These are phyloP conservation scores for Sebastes itinus DNA, from an alignment of 2,797 vertebrate species.

Conservation along the genomic window DNA sequence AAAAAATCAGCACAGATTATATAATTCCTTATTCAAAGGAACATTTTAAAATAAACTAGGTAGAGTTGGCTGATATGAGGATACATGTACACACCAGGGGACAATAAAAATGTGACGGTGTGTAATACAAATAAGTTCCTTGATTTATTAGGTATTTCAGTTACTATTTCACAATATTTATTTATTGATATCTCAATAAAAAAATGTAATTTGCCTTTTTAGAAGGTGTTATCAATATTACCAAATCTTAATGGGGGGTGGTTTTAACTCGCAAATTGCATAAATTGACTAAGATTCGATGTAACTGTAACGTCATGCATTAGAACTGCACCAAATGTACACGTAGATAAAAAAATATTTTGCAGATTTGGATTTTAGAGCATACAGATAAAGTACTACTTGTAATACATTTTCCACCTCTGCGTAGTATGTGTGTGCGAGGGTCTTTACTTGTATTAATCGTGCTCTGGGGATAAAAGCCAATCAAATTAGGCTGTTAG, in stretches of 20 bases:
- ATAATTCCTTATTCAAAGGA: accelerated
- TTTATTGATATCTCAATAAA: background rate
- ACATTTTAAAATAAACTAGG: accelerated
- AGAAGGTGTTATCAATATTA: background rate
- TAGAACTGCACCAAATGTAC: background rate
- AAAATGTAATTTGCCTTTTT: accelerated
- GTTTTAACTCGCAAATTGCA: too few species aligned
- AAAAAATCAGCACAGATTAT: too few species aligned
- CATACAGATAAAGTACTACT: background rate
- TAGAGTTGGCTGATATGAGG: background rate
- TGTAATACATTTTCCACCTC: background rate
- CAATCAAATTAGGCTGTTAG: background rate
- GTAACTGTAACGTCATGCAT: background rate
- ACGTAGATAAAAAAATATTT: background rate
- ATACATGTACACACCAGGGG: background rate
- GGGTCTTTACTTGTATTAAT: background rate
- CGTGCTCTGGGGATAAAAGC: background rate
- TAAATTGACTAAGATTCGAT: background rate
- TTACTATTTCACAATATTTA: background rate
- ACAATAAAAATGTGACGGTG: background rate
- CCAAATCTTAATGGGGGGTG: background rate
- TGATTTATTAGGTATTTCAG: background rate
- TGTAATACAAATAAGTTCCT: background rate
- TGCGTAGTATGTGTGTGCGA: background rate
- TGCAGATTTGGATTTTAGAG: background rate